Percentiles rank a stretch among this genome's conserved stretches.
Evolutionary conservation across 2,797 vertebrate species (phyloP).

Genomic region (Squalus acanthias): DNA sequence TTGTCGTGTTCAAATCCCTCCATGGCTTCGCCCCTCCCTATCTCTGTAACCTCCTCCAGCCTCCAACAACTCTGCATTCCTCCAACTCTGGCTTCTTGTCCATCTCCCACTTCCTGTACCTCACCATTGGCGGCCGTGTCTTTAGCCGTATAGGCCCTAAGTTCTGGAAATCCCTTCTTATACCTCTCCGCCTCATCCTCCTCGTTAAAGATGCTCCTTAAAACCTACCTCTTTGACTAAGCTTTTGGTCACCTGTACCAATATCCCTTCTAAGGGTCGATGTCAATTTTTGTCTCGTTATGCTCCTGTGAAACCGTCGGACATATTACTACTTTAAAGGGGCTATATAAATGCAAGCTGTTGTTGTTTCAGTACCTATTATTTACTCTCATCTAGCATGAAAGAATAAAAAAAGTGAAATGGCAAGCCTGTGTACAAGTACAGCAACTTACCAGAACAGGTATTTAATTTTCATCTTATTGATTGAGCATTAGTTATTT

Average conservation of each 20-base stretch:
- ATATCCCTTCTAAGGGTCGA: background rate
- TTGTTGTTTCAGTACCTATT: background rate
- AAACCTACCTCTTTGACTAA: background rate
- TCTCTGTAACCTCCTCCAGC: background rate
- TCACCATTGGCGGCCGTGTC: background rate
- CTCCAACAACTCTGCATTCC: background rate
- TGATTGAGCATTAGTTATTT: conserved; percentile 17
- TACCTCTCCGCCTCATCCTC: background rate
- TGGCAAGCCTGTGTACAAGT: background rate
- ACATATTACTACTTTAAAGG: background rate
- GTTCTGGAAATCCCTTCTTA: background rate
- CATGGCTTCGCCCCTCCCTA: background rate
- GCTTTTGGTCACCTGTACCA: background rate
- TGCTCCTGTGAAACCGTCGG: no score
- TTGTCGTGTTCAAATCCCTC: background rate
- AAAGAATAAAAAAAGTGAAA: background rate
- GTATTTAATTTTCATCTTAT: background rate
- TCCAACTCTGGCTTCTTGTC: background rate
- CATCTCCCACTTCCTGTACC: background rate
- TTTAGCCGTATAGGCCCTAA: background rate
- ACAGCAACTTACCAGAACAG: background rate
- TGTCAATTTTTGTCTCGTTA: background rate
- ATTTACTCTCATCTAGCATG: background rate
- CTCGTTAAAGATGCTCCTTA: background rate
- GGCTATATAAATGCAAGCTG: background rate